Base-by-base conservation (phyloP, 2,113 vertebrate species). In the Acrocephalus arundinaceus region DNA sequence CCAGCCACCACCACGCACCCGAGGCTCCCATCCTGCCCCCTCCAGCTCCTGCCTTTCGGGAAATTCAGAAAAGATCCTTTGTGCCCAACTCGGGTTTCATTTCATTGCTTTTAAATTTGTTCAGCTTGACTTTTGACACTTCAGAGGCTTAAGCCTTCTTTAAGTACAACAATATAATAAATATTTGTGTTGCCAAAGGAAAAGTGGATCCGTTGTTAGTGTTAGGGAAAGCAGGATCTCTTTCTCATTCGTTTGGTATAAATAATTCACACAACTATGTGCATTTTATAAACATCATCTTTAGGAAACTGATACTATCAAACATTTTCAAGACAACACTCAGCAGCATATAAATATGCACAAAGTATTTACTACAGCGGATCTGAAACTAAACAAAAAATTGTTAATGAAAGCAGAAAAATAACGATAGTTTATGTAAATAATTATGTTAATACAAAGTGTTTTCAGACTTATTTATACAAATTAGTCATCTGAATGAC, bases 91-190 rank as follows among this genome's bases (percentile, higher is more conserved):
- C 76, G 79, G 95, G 96, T 97, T 97, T 97, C 94, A 89, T 98
- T 97, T 93, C 97, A 97, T 90, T 94, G 96, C 97, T 97, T 97
- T 98, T 97, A 97, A 96, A 97, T 97, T 97, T 98, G 97, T 97
- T 97, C 96, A 96, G 97, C 97, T 97, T 97, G 97, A 97, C 97
- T 98, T 98, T 54, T 97, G 97, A 97, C 97, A 97, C 97, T 96
- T 97, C 24, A 62, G 76, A 91, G 89, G 94, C 96, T 97, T 94
- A 91, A 90, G 93, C 58, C 89, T 81, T 96, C 94, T 93, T 76
- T 62, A 95, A 96, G 94, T 90, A 96, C 81, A 90, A 96, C 92
- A 95, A 95, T 95, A 96, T 97, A 96, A 97, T 97, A 98, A 97
- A 98, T 97, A 97, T 97, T 96, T 97, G 97, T 94, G 95, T 93